Conservation (phyloP, 2,888 invertebrate species). For the Trachelus tabidus region DNA sequence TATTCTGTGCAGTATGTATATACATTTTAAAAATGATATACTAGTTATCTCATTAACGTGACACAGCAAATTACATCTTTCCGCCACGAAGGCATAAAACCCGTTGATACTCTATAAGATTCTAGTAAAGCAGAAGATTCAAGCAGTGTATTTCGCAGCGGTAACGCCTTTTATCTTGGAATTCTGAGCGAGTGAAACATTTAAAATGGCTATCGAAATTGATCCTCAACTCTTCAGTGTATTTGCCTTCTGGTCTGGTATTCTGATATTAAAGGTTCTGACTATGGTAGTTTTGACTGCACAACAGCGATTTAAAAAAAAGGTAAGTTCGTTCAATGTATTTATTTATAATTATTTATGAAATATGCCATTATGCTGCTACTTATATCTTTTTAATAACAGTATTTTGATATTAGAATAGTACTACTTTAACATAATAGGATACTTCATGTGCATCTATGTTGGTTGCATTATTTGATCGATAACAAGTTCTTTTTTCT, state of each 20-base stretch:
- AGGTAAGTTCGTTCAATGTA: slow-evolving; percentile 22
- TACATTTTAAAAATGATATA: neutral
- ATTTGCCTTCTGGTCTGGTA: slow-evolving; percentile 39
- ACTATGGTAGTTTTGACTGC: slow-evolving; percentile 33
- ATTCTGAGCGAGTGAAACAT: neutral
- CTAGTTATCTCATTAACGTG: neutral
- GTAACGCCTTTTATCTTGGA: neutral
- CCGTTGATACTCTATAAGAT: neutral
- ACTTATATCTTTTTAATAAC: neutral
- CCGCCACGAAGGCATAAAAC: neutral
- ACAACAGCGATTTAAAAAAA: slow-evolving; percentile 33
- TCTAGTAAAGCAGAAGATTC: too few species aligned
- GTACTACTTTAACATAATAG: too few species aligned
- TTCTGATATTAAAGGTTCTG: slow-evolving; percentile 34
- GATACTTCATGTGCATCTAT: neutral
- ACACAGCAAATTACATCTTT: neutral
- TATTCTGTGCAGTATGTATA: neutral
- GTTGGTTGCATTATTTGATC: neutral
- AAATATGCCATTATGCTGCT: neutral
- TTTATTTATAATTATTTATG: neutral
- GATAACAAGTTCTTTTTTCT: neutral
- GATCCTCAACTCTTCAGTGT: neutral
- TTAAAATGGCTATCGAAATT: neutral
- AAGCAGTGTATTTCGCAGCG: neutral
- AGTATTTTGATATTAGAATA: too few species aligned